Evolutionary conservation across 2,797 vertebrate genomes (phyloP).

Genomic region (Sebastes baramenuke): DNA sequence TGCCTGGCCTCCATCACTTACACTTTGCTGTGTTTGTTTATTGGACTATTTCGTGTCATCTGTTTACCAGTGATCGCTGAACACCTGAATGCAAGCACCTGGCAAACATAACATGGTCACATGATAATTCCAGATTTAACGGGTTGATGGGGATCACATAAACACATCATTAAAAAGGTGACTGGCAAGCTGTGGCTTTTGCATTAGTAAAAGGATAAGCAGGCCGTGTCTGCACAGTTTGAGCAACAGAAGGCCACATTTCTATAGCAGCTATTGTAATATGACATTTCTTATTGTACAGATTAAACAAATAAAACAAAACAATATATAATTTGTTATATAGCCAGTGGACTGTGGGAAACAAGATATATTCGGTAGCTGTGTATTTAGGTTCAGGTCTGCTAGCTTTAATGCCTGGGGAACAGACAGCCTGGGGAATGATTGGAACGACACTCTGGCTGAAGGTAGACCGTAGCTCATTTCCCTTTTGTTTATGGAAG

Average conservation of each 20-base stretch:
- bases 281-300: not conserved
- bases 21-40: slow-evolving; percentile 9
- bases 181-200: slow-evolving; percentile 4
- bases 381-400: slow-evolving; percentile 77
- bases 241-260: not conserved
- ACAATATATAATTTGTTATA: not conserved
- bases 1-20: slow-evolving; percentile 2
- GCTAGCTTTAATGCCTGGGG: slow-evolving; percentile 65
- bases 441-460: slow-evolving; percentile 33
- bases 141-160: slow-evolving; percentile 26
- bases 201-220: not conserved
- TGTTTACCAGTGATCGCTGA: slow-evolving; percentile 5
- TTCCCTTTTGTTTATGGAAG: slow-evolving; percentile 56
- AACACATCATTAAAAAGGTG: slow-evolving; percentile 33
- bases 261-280: not conserved
- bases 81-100: slow-evolving; percentile 32
- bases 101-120: not conserved
- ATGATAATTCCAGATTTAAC: slow-evolving; percentile 24
- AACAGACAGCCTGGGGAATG: slow-evolving; percentile 35
- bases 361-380: slow-evolving; percentile 58
- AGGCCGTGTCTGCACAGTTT: not conserved
- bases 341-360: not conserved
- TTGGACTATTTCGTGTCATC: slow-evolving; percentile 8
- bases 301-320: not conserved
- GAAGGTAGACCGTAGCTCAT: slow-evolving; percentile 42